Conservation (phyloP, 1,140 invertebrate genomes). For the Rhyacophila brunnea region DNA sequence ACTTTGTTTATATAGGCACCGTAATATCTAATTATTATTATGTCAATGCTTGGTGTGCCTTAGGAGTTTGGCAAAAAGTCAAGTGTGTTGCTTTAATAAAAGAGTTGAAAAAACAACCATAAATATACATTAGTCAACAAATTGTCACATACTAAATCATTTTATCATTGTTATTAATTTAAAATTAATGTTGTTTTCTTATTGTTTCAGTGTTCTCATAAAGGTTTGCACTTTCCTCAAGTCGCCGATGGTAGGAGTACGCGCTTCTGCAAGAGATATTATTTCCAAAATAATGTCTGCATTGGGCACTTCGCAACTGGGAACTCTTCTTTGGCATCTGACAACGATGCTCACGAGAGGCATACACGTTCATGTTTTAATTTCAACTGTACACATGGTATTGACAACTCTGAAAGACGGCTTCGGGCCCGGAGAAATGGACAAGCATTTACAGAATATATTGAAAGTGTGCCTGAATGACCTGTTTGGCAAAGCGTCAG, state of each 20-base stretch:
- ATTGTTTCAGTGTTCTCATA: slow-evolving; percentile 74
- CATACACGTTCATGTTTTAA: slow-evolving; percentile 91
- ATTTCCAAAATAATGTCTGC: slow-evolving; percentile 85
- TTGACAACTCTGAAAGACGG: slow-evolving; percentile 66
- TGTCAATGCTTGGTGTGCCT: no score
- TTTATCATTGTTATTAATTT: no score
- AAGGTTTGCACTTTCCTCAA: slow-evolving; percentile 88
- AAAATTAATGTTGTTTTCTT: slow-evolving; percentile 31
- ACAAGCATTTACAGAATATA: slow-evolving; percentile 73
- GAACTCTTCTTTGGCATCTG: slow-evolving; percentile 78
- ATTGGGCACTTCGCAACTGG: slow-evolving; percentile 81
- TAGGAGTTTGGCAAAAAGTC: no score
- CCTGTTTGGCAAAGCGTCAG: slow-evolving; percentile 81
- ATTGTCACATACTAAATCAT: neutral
- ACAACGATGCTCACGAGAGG: slow-evolving; percentile 79
- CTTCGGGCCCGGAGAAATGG: slow-evolving; percentile 73
- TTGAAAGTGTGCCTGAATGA: slow-evolving; percentile 85
- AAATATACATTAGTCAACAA: neutral
- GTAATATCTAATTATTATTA: no score
- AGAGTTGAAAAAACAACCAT: no score
- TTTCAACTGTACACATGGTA: slow-evolving; percentile 84
- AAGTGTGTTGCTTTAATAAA: no score
- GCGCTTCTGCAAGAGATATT: slow-evolving; percentile 82
- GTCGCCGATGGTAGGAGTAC: slow-evolving; percentile 84
- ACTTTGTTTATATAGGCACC: no score